Evolutionary conservation across 1,140 invertebrate species (phyloP), one percentile per base, ranked within the genome.

Genomic region (Zaprionus davidi): DNA sequence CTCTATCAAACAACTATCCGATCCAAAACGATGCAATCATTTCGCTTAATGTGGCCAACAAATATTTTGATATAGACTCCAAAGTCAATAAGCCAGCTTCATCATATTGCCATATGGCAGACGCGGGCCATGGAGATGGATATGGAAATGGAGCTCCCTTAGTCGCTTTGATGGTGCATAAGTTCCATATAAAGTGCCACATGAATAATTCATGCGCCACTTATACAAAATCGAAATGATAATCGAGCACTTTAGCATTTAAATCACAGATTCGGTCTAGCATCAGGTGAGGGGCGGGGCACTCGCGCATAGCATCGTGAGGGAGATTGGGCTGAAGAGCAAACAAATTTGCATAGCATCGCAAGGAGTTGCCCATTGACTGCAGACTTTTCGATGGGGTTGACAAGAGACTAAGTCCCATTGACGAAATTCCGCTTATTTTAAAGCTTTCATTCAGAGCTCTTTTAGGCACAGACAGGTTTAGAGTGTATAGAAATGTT

Each of bases 141-240:
- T 71, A 71, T 76, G 73, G 68, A 71, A 75, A 75, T 76, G 41
- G 73, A 76, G 69, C 36, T 36, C 26, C 75, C 41, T 71, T 79
- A 88, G 78, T 79, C 85, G 82, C 85, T 90, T 90, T 90, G 84
- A 90, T 90, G 84, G 81, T 75, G 85, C 84, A 84, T 87, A 87
- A 87, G 84, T 87, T 46, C n/a, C 41, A 17, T 46, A 46, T 46
- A 46, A 87, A 87, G 84, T 76, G 81, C 26, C 81, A 3, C 68
- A 88, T 88, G 84, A 88, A 88, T 88, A 60, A 88, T 88, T 88
- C 84, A 88, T 88, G 71, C 60, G 62, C 75, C 84, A 84, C 84
- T 90, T 90, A 88, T 81, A 88, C 84, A 84, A 90, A 88, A 88
- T 88, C 84, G 85, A 88, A 88, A 88, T 88, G 84, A 88, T 88